Evolutionary conservation across 2,888 invertebrate species (phyloP), one percentile per base, ranked within the genome.

Genomic region (Ectemnius lituratus): DNA sequence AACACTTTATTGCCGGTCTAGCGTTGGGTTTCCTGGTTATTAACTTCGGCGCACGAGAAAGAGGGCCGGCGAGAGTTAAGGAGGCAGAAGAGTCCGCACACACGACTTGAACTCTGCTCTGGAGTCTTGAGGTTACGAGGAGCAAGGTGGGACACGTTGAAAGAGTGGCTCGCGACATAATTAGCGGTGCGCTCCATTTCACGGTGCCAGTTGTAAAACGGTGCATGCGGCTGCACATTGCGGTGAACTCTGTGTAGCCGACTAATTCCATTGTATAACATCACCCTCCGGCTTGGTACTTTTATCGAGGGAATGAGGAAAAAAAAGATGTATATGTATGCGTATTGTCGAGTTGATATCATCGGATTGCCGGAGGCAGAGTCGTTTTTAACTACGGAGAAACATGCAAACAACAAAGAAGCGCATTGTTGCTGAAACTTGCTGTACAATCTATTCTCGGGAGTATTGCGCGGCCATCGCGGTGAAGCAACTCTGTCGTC

Each of bases 1-100:
- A 75, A 75, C 78, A 79, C 79, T 86, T 85, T 83, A 84, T 85
- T 84, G 78, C 73, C 74, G 73, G 80, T 80, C 83, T 86, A 81
- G 75, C 79, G 76, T 75, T 61, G 75, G 76, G 78, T 82, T 71
- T 78, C 75, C 71, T 77, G 78, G 73, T 78, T 84, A 84, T 79
- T 84, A 80, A 84, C 79, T 78, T 74, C 66, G 70, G 63, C 37
- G 62, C 58, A 61, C 47, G 62, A 37, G 49, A 60, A 59, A 11
- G 18, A 49, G 67, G 63, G 23, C 13, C 23, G n/a, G 45, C 23
- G 28, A 16, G 47, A 16, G 60, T 14, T 59, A 64, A 45, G 61
- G 23, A 56, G 65, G 62, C 65, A 76, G 73, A 75, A 73, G 74
- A 74, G 70, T 61, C 61, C 46, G 70, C 67, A 73, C 37, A 37